Evolutionary conservation across 2,797 vertebrate genomes (phyloP).

Genomic region (Miopithecus talapoin): DNA sequence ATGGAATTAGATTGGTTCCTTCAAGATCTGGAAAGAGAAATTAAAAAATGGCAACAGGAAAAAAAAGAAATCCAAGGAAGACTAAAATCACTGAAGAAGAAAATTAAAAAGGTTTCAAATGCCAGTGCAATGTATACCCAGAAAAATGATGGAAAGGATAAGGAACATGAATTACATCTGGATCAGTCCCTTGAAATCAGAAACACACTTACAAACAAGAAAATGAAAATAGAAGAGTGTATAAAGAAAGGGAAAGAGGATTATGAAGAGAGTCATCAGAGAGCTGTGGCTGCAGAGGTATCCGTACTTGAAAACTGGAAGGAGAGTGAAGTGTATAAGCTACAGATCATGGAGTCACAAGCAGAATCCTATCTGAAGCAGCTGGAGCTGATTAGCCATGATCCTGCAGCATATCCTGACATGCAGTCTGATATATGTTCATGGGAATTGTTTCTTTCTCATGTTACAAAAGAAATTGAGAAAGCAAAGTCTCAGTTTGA

Average conservation of each 20-base stretch:
- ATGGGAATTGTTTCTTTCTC: constrained; percentile 80
- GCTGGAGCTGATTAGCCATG: constrained; percentile 83
- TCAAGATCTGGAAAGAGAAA: constrained; percentile 89
- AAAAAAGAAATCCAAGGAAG: constrained; percentile 92
- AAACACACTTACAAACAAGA: constrained; percentile 88
- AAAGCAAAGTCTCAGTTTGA: constrained; percentile 84
- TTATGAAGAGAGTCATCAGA: constrained; percentile 79
- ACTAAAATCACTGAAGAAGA: constrained; percentile 87
- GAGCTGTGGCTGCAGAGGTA: constrained; percentile 88
- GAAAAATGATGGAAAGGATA: constrained; percentile 83
- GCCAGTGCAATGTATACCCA: constrained; percentile 84
- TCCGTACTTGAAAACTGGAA: constrained; percentile 85
- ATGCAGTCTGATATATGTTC: constrained; percentile 69
- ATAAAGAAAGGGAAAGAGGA: constrained; percentile 82
- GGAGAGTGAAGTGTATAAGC: constrained; percentile 77
- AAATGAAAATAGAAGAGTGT: constrained; percentile 89
- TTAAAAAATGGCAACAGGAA: constrained; percentile 93
- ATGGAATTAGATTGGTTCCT: constrained; percentile 90
- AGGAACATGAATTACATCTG: constrained; percentile 80
- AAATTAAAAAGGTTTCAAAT: constrained; percentile 85
- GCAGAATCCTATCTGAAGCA: constrained; percentile 82
- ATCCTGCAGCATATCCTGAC: constrained; percentile 46
- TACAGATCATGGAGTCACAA: constrained; percentile 77
- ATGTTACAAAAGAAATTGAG: constrained; percentile 76
- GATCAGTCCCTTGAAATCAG: constrained; percentile 85